Conservation (phyloP, 2,797 vertebrate species). For the Erpetoichthys calabaricus region DNA sequence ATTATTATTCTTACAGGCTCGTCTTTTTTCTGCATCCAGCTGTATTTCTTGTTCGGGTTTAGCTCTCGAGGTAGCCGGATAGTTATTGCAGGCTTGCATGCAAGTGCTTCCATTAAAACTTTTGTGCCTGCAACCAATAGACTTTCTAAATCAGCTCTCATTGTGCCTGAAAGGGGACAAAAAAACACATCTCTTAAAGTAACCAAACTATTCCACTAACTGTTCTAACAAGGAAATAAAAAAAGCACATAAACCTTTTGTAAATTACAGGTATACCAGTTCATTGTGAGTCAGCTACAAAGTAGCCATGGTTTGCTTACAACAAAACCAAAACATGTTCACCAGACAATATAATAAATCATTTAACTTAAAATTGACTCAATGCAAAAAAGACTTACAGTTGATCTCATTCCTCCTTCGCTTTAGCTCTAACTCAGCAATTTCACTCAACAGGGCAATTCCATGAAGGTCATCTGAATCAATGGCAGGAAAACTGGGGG, state of each 20-base stretch:
- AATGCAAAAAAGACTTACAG: constrained; percentile 32
- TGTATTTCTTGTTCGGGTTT: constrained; percentile 87
- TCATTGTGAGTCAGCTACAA: too few species aligned
- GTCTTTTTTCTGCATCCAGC: constrained; percentile 94
- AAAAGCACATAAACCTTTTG: too few species aligned
- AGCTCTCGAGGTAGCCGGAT: constrained; percentile 74
- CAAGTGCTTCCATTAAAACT: constrained; percentile 81
- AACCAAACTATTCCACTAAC: too few species aligned
- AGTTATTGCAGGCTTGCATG: constrained; percentile 55
- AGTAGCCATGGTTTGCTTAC: too few species aligned
- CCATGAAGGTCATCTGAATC: constrained; percentile 78
- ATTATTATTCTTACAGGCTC: constrained; percentile 59
- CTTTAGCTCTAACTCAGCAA: constrained; percentile 75
- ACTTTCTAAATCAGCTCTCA: constrained; percentile 66
- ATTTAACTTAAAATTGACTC: too few species aligned
- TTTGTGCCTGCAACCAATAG: constrained; percentile 80
- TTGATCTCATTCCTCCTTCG: constrained; percentile 40
- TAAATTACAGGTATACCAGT: too few species aligned
- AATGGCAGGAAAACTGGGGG: constrained; percentile 37
- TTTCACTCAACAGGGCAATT: constrained; percentile 84
- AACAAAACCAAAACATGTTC: too few species aligned
- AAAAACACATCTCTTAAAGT: not conserved
- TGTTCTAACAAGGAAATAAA: too few species aligned
- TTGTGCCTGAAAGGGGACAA: constrained; percentile 27
- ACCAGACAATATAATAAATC: too few species aligned